Evolutionary conservation across 2,113 vertebrate genomes (phyloP).

Genomic region (Lophura nycthemera): DNA sequence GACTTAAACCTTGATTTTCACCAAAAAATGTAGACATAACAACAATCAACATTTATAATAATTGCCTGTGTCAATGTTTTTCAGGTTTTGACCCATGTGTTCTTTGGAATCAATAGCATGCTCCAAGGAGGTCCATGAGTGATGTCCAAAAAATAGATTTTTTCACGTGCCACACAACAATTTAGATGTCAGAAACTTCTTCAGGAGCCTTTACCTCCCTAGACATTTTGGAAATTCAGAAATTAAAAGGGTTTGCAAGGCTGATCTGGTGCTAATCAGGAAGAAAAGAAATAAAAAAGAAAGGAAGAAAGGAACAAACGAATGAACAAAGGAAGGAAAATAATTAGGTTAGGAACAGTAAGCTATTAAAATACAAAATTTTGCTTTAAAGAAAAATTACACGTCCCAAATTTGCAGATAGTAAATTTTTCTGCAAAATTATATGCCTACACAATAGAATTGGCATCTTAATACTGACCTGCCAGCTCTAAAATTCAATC

Average conservation of each 20-base stretch:
- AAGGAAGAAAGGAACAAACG: slow-evolving; percentile 7
- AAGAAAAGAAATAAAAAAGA: slow-evolving; percentile 37
- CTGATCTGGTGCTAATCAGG: slow-evolving; percentile 10
- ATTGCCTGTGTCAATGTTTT: slow-evolving; percentile 10
- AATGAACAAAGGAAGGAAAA: not conserved
- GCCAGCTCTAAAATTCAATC: not conserved
- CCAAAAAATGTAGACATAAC: slow-evolving; percentile 28
- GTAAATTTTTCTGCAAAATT: not conserved
- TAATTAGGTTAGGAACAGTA: not conserved
- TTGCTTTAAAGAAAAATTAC: not conserved
- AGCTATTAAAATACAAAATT: not conserved
- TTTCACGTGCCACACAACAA: not conserved
- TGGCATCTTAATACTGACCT: not conserved
- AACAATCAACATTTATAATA: slow-evolving; percentile 8
- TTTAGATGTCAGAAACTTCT: not conserved
- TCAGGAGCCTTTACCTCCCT: not conserved
- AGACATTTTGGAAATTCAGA: not conserved
- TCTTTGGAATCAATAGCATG: not conserved
- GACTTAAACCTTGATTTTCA: not conserved
- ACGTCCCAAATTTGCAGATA: not conserved
- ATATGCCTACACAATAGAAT: not conserved
- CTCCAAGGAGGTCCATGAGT: not conserved
- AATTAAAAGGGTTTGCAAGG: not conserved
- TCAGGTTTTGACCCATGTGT: not conserved
- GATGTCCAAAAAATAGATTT: not conserved